A percentile compares a stretch with the other conserved stretches of the same genome.
These are phyloP conservation scores for Drosophila koepferae DNA, from an alignment of 2,888 invertebrate genomes.

Conservation along the genomic window DNA sequence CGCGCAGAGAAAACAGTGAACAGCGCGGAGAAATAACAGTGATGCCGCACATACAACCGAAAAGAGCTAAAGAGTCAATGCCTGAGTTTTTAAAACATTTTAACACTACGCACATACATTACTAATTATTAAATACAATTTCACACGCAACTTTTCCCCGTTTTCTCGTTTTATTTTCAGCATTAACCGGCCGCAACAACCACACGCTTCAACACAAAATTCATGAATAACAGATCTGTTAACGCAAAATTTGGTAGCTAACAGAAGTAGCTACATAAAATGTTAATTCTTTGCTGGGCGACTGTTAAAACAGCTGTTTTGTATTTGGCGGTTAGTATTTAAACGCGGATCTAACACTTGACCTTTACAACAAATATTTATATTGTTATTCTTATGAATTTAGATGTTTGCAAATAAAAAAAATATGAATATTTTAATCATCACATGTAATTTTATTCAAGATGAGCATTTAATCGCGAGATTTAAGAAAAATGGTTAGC, in stretches of 20 bases:
- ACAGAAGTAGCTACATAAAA: constrained; percentile 37
- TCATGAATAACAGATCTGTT: constrained; percentile 60
- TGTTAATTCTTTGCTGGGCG: constrained; percentile 28
- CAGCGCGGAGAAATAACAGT: constrained; percentile 45
- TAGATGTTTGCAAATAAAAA: neutral
- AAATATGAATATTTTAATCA: neutral
- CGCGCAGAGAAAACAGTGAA: constrained; percentile 52
- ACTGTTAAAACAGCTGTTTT: constrained; percentile 42
- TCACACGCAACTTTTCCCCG: constrained; percentile 23
- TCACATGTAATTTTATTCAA: neutral
- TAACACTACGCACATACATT: constrained; percentile 16
- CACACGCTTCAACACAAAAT: constrained; percentile 61
- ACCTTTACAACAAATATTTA: no score
- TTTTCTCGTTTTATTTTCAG: constrained; percentile 43
- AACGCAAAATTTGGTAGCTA: constrained; percentile 35
- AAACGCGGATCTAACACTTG: constrained; percentile 7
- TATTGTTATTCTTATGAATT: no score
- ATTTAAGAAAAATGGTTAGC: neutral
- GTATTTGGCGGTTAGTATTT: constrained; percentile 28
- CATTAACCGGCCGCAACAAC: constrained; percentile 63
- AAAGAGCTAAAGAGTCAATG: constrained; percentile 19
- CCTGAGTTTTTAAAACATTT: constrained; percentile 28
- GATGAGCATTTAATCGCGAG: neutral
- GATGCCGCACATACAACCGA: constrained; percentile 41
- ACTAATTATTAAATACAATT: constrained; percentile 32